Evolutionary conservation across 2,797 vertebrate genomes (phyloP).

Genomic region (Vipera ursinii): DNA sequence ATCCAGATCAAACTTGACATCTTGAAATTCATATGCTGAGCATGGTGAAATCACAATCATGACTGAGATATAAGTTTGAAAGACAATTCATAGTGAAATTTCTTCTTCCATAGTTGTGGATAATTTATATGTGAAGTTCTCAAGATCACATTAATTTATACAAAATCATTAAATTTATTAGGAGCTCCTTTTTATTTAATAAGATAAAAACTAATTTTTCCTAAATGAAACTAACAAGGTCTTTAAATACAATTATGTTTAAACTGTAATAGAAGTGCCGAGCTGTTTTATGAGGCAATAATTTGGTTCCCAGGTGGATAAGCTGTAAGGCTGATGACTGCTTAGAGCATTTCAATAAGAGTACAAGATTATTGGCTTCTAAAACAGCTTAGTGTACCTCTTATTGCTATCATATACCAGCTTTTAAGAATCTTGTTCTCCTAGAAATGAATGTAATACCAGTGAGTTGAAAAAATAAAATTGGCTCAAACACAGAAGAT

Average conservation of each 20-base stretch:
- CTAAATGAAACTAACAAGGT: slow-evolving; percentile 60
- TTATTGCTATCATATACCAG: slow-evolving; percentile 38
- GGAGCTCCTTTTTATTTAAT: slow-evolving; percentile 53
- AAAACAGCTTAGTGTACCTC: slow-evolving; percentile 52
- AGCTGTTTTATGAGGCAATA: slow-evolving; percentile 62
- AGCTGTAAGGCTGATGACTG: slow-evolving; percentile 53
- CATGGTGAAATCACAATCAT: not conserved
- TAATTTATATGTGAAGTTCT: slow-evolving; percentile 26
- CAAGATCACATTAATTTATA: slow-evolving; percentile 18
- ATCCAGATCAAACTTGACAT: not conserved
- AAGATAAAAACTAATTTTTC: slow-evolving; percentile 62
- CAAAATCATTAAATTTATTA: slow-evolving; percentile 56
- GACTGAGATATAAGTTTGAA: slow-evolving; percentile 2
- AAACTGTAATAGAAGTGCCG: slow-evolving; percentile 51
- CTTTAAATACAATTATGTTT: slow-evolving; percentile 65
- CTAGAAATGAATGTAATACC: slow-evolving; percentile 47
- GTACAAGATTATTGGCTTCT: slow-evolving; percentile 49
- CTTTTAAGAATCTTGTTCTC: slow-evolving; percentile 46
- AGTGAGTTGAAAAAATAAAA: slow-evolving; percentile 28
- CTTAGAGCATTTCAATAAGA: slow-evolving; percentile 51
- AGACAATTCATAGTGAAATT: not conserved
- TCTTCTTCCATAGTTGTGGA: slow-evolving; percentile 5
- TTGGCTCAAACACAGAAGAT: not conserved
- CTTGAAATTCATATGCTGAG: not conserved
- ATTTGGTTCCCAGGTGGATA: slow-evolving; percentile 54